phyloP scores from a whole-genome alignment of 2,888 invertebrate genomes.

The Capitulum mitella region DNA sequence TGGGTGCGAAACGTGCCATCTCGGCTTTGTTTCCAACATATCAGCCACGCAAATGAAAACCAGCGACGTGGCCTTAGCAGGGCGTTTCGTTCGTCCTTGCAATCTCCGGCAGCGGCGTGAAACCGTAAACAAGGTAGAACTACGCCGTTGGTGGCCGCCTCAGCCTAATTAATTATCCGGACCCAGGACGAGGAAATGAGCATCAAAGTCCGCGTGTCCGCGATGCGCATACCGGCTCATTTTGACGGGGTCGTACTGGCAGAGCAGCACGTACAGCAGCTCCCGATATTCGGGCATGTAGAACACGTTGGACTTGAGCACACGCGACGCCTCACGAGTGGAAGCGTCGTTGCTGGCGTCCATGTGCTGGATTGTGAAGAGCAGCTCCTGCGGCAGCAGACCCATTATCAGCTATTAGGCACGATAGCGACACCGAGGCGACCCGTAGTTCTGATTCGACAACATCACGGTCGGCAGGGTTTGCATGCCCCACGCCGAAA shows the following conservation, averaged over 20 bases:
- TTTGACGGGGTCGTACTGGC: constrained; percentile 74
- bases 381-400: constrained; percentile 75
- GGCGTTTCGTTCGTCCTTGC: too few relatives aligned
- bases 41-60: too few relatives aligned
- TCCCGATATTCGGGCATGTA: constrained; percentile 92
- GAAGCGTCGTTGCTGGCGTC: constrained; percentile 59
- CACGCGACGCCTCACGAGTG: constrained; percentile 68
- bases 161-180: background rate
- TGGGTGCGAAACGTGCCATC: too few relatives aligned
- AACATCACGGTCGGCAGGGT: too few relatives aligned
- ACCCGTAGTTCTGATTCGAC: too few relatives aligned
- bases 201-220: too few relatives aligned
- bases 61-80: too few relatives aligned
- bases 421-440: too few relatives aligned
- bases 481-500: too few relatives aligned
- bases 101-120: background rate
- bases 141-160: background rate
- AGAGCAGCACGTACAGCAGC: constrained; percentile 68
- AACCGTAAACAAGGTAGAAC: background rate
- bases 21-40: too few relatives aligned
- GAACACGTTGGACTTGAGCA: constrained; percentile 83
- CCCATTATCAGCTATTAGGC: too few relatives aligned
- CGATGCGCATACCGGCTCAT: constrained; percentile 75
- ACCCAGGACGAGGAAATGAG: too few relatives aligned
- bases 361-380: constrained; percentile 74